Evolutionary conservation across 2,888 invertebrate species (phyloP), one percentile per base, ranked within the genome.

Genomic region (Thymelicus lineola): DNA sequence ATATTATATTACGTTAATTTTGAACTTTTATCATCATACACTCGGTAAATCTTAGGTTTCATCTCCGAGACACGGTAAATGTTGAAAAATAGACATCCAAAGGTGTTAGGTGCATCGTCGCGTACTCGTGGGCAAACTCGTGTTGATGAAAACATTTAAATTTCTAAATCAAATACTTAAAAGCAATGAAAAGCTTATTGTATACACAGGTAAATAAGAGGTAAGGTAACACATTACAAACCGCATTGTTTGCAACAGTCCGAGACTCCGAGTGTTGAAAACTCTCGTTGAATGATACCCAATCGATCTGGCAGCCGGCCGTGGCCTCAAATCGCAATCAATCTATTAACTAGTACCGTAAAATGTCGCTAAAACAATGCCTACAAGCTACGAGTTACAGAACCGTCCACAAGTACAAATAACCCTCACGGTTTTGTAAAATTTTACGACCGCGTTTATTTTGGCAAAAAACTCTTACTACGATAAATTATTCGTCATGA

Each of bases 211-310:
- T 42, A 20, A n/a, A n/a, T 7, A 28, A 6, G 20, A 17, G 15
- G 1, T 17, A 50, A 50, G 15, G 60, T 63, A 48, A 73, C 62
- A 71, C 61, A 72, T 68, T 58, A 70, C 66, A 64, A 61, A 58
- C 67, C 53, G 59, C 60, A 50, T 72, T 74, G 74, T 72, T 72
- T 66, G 74, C 64, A 73, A 74, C 64, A 70, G 71, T 65, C 72
- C 68, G 71, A 68, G 63, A 70, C 70, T 65, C 72, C 68, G 71
- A 68, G 63, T 63, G 60, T 73, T 73, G 57, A 66, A 73, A 71
- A 72, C 70, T 74, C 72, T 75, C 73, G 73, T 70, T 72, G 53
- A 72, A 72, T 73, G 74, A 75, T 74, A 73, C 64, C 58, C 75
- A 73, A 75, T 74, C 74, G 73, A 74, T 72, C 76, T 71, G 58